Conservation (phyloP, 2,888 invertebrate species). For the Tachystola acroxantha region DNA sequence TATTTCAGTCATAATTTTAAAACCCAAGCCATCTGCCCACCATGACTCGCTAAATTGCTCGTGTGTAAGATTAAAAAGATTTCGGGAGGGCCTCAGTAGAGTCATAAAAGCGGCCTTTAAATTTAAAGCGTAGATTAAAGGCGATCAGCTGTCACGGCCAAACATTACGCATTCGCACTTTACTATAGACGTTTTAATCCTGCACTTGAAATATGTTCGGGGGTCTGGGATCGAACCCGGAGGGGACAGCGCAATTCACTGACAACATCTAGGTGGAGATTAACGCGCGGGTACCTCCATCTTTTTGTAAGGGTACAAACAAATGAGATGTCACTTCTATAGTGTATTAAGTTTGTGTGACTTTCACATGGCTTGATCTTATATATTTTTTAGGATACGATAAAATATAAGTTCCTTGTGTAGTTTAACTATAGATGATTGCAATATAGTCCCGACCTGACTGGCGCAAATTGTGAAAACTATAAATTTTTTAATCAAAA, state of each 20-base stretch:
- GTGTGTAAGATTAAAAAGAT: constrained; percentile 55
- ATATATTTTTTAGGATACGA: no score
- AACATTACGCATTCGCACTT: constrained; percentile 68
- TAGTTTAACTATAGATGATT: no score
- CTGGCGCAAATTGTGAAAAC: no score
- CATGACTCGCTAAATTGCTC: constrained; percentile 40
- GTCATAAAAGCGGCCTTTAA: constrained; percentile 50
- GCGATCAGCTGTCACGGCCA: constrained; percentile 64
- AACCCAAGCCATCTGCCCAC: constrained; percentile 32
- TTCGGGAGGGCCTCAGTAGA: constrained; percentile 25
- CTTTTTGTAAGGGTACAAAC: constrained; percentile 36
- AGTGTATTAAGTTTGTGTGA: constrained; percentile 15
- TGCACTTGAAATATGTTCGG: constrained; percentile 71
- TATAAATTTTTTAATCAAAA: no score
- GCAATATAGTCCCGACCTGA: no score
- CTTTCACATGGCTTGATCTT: neutral
- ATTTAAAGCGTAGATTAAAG: constrained; percentile 63
- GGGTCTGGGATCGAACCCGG: constrained; percentile 33
- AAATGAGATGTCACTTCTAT: constrained; percentile 22
- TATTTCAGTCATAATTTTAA: constrained; percentile 12
- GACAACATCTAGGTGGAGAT: constrained; percentile 51
- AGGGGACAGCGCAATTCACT: constrained; percentile 50
- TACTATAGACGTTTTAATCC: constrained; percentile 63
- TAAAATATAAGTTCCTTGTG: no score
- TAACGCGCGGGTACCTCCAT: constrained; percentile 41